Evolutionary conservation across 1,140 invertebrate species (phyloP).

Genomic region (Drosophila ercepeae): DNA sequence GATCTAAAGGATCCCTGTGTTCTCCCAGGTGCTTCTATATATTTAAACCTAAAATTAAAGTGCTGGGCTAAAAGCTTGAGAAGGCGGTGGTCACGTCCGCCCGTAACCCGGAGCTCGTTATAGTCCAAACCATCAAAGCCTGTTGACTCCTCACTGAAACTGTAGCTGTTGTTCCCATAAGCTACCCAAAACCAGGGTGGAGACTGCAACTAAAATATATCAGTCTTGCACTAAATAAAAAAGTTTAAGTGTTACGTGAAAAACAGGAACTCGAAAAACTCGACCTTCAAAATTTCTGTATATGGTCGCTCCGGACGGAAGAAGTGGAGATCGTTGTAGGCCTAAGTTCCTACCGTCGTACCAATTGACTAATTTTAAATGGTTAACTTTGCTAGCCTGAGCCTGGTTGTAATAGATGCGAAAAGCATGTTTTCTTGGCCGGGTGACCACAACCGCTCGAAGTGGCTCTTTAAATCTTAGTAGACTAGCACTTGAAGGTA

Average conservation of each 20-base stretch:
- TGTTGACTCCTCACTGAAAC: neutral
- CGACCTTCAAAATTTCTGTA: slow-evolving; percentile 87
- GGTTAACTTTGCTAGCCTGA: slow-evolving; percentile 84
- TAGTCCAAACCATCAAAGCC: slow-evolving; percentile 56
- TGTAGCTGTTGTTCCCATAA: slow-evolving; percentile 83
- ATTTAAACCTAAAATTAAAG: slow-evolving; percentile 88
- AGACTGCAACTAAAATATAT: slow-evolving; percentile 84
- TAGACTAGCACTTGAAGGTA: slow-evolving; percentile 37
- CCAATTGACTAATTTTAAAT: slow-evolving; percentile 88
- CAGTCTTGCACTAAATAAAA: neutral
- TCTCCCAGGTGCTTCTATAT: slow-evolving; percentile 88
- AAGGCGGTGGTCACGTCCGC: slow-evolving; percentile 88
- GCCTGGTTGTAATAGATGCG: slow-evolving; percentile 89
- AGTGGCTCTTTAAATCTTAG: slow-evolving; percentile 69
- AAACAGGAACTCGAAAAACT: slow-evolving; percentile 87
- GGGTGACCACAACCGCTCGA: slow-evolving; percentile 72
- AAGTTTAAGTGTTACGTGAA: slow-evolving; percentile 85
- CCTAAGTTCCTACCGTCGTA: slow-evolving; percentile 85
- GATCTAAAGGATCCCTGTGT: slow-evolving; percentile 87
- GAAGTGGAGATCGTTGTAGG: slow-evolving; percentile 86
- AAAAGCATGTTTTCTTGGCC: slow-evolving; percentile 83
- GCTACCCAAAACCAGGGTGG: slow-evolving; percentile 90
- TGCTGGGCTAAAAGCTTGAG: slow-evolving; percentile 86
- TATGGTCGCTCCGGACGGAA: slow-evolving; percentile 86
- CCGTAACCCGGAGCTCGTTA: slow-evolving; percentile 86